Conservation (phyloP, 2,888 invertebrate species). For the Arrhopalites spinosus region DNA sequence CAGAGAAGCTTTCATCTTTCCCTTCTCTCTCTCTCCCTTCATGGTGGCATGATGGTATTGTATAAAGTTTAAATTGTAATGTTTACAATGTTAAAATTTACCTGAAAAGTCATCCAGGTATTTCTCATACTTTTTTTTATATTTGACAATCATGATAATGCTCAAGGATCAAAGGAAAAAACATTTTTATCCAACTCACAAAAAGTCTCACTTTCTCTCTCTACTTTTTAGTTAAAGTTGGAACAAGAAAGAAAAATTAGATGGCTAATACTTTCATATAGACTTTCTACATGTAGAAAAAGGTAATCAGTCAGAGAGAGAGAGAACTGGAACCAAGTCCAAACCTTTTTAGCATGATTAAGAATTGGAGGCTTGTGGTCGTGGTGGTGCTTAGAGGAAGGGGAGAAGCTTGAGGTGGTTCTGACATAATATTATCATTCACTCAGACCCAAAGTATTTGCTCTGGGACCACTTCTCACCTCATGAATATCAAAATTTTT, state of each 20-base stretch:
- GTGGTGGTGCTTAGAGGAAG: background rate
- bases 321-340: background rate
- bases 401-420: background rate
- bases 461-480: constrained; percentile 2
- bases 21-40: too few species aligned
- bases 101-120: too few species aligned
- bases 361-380: background rate
- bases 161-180: too few species aligned
- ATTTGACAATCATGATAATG: too few species aligned
- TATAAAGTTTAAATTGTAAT: too few species aligned
- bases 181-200: too few species aligned
- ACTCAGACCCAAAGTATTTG: background rate
- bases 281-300: background rate
- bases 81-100: too few species aligned
- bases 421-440: constrained; percentile 12
- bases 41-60: too few species aligned
- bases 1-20: background rate
- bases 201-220: background rate
- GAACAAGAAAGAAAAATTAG: too few species aligned
- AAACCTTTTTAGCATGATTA: background rate
- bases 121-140: too few species aligned
- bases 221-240: too few species aligned
- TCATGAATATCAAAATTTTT: constrained; percentile 1
- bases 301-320: background rate
- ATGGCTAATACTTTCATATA: background rate